These are phyloP conservation scores for Apotomis turbidana DNA, from an alignment of 2,888 invertebrate genomes.

Conservation along the genomic window DNA sequence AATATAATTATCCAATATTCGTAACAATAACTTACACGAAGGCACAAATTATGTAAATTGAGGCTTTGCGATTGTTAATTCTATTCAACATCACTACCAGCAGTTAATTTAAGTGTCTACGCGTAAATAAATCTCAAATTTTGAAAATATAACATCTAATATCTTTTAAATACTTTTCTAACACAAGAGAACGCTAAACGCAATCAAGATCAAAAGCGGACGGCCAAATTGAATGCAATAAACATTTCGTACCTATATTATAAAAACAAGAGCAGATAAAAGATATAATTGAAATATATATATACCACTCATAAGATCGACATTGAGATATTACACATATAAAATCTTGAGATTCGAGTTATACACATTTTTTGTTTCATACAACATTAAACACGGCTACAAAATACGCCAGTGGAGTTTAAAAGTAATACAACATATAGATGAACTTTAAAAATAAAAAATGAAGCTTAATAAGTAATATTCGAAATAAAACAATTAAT, in stretches of 20 bases:
- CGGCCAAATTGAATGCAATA: neutral
- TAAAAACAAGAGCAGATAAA: neutral
- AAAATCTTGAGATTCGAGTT: conserved; percentile 27
- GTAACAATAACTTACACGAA: neutral
- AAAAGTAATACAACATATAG: conserved; percentile 19
- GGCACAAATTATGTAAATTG: conserved; percentile 18
- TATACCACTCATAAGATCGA: too few relatives aligned
- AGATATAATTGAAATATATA: neutral
- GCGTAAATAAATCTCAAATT: neutral
- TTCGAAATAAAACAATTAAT: conserved; percentile 54
- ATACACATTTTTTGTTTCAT: conserved; percentile 6
- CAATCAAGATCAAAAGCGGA: neutral
- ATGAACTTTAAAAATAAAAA: neutral
- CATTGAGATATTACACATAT: neutral
- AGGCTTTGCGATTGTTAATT: conserved; percentile 7
- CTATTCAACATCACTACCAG: neutral
- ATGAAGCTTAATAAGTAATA: conserved; percentile 7
- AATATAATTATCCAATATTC: neutral
- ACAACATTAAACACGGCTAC: neutral
- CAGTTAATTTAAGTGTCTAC: neutral
- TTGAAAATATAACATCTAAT: neutral
- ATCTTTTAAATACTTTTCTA: neutral
- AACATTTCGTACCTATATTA: neutral
- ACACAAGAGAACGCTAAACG: neutral
- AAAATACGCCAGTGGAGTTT: neutral